A percentile compares a stretch with the other conserved stretches of the same genome.
phyloP scores from a whole-genome alignment of 2,797 vertebrate genomes.

The Antennarius maculatus region DNA sequence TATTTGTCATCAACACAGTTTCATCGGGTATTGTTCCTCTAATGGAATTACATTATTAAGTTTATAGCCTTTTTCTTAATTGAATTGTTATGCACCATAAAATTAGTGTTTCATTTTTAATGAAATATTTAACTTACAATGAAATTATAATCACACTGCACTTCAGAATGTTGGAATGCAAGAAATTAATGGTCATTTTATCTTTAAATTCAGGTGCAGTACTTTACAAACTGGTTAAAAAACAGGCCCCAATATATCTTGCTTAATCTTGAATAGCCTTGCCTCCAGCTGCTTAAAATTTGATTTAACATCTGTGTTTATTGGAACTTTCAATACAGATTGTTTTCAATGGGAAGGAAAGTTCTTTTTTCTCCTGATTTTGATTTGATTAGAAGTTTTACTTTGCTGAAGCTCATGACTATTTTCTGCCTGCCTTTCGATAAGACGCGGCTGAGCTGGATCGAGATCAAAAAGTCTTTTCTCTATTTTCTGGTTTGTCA shows the following conservation, averaged over 20 bases:
- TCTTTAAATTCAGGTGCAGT: slow-evolving; percentile 46
- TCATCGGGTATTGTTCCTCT: slow-evolving; percentile 36
- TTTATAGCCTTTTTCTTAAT: slow-evolving; percentile 51
- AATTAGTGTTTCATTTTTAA: slow-evolving; percentile 49
- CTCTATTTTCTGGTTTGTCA: slow-evolving; percentile 33
- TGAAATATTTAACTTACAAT: slow-evolving; percentile 41
- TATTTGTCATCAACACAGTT: slow-evolving; percentile 11
- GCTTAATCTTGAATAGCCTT: slow-evolving; percentile 45
- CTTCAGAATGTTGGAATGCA: slow-evolving; percentile 44
- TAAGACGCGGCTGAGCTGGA: not conserved
- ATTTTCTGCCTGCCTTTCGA: slow-evolving; percentile 9
- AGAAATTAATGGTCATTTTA: slow-evolving; percentile 54
- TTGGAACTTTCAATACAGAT: slow-evolving; percentile 46
- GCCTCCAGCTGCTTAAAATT: slow-evolving; percentile 54
- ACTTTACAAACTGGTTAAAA: slow-evolving; percentile 54
- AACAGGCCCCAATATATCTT: slow-evolving; percentile 35
- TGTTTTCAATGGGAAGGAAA: slow-evolving; percentile 37
- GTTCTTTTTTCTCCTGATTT: slow-evolving; percentile 39
- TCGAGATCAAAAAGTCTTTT: slow-evolving; percentile 36
- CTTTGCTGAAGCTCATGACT: slow-evolving; percentile 25
- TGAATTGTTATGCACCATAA: slow-evolving; percentile 54
- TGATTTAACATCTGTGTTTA: slow-evolving; percentile 59
- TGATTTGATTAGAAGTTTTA: slow-evolving; percentile 48
- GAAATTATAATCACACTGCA: slow-evolving; percentile 31
- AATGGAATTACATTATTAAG: slow-evolving; percentile 38